Conservation (phyloP, 2,113 vertebrate species). For the Microcebus tavaratra region DNA sequence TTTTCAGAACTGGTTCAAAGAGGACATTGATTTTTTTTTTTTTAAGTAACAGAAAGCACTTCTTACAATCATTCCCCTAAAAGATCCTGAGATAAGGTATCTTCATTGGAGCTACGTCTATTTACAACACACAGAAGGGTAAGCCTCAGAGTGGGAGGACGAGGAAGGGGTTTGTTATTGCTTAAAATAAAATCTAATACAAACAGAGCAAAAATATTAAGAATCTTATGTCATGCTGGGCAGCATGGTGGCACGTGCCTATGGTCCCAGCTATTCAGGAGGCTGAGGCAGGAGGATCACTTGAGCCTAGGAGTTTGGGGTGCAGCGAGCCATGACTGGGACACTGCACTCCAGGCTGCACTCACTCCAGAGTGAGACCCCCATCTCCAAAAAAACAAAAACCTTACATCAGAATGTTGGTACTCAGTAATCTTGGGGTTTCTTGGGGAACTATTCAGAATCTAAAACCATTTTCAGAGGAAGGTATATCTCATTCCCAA, state of each 20-base stretch:
- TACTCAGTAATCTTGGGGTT: rapidly evolving
- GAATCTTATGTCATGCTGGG: too few relatives aligned
- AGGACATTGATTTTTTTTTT: not conserved
- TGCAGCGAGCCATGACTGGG: too few relatives aligned
- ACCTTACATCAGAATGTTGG: not conserved
- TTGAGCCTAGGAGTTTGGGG: too few relatives aligned
- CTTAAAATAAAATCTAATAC: not conserved
- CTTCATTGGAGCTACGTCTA: not conserved
- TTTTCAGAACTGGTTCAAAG: not conserved
- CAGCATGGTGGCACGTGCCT: too few relatives aligned
- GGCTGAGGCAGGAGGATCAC: too few relatives aligned
- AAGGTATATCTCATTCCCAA: not conserved
- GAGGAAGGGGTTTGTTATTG: not conserved
- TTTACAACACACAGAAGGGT: not conserved
- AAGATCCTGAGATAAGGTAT: not conserved
- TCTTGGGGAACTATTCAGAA: not conserved
- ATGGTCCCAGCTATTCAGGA: too few relatives aligned
- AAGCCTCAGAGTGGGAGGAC: not conserved
- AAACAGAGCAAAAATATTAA: not conserved
- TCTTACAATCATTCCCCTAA: not conserved
- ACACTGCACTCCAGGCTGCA: too few relatives aligned
- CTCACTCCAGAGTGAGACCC: too few relatives aligned
- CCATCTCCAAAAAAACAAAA: too few relatives aligned
- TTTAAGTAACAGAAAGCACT: not conserved
- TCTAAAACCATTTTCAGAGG: not conserved